These are phyloP conservation scores for Falco rusticolus DNA, from an alignment of 2,797 vertebrate genomes.

Conservation along the genomic window DNA sequence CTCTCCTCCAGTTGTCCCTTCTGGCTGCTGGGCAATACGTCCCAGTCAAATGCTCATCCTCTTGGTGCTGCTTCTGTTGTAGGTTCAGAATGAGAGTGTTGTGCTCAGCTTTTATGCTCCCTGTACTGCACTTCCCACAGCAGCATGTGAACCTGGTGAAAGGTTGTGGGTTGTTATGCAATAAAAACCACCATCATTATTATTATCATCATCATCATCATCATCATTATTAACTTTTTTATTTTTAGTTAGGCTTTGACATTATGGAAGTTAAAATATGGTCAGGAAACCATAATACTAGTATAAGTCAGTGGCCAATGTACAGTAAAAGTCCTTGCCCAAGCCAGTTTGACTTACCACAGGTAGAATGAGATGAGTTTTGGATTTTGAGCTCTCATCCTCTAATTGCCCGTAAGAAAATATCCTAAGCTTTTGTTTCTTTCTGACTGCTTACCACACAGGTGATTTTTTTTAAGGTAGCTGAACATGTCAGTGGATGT, in stretches of 20 bases:
- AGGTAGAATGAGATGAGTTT: background rate
- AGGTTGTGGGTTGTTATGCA: background rate
- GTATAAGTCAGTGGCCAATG: fast-evolving
- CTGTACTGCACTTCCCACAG: background rate
- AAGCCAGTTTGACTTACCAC: background rate
- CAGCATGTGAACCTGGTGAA: background rate
- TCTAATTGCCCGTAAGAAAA: background rate
- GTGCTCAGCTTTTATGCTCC: background rate
- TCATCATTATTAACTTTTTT: background rate
- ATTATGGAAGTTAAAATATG: background rate
- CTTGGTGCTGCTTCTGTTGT: background rate
- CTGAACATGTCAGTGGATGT: background rate
- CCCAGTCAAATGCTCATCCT: background rate
- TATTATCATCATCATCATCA: too few species aligned
- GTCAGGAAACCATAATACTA: background rate
- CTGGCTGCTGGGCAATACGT: background rate
- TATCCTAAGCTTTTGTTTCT: background rate
- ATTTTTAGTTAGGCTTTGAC: background rate
- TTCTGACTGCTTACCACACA: background rate
- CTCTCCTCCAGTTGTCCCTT: background rate
- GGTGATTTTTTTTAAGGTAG: background rate
- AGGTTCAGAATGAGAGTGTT: background rate
- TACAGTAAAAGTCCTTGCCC: background rate
- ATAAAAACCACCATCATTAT: too few species aligned
- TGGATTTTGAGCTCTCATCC: background rate